Conservation (phyloP, 2,113 vertebrate genomes). For the Sitta europaea region DNA sequence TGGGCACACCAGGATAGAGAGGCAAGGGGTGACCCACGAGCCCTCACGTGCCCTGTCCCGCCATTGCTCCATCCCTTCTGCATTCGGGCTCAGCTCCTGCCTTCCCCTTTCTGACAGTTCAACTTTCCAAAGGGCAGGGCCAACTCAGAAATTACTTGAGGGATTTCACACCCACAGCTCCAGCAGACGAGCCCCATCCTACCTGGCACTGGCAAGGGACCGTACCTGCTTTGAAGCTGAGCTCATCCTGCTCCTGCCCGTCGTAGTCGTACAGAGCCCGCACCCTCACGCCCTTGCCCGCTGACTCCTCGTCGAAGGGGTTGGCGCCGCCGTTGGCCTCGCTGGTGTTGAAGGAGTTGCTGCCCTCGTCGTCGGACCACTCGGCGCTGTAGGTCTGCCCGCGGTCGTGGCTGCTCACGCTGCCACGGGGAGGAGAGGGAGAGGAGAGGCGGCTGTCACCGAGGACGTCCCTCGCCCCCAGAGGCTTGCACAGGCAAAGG, state of each 20-base stretch:
- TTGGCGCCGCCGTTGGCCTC: conserved; percentile 91
- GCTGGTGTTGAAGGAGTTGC: conserved; percentile 80
- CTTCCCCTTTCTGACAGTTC: background rate
- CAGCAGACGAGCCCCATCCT: fast-evolving
- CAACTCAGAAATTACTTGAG: background rate
- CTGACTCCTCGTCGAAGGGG: conserved; percentile 88
- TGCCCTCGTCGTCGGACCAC: conserved; percentile 95
- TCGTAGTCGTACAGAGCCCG: conserved; percentile 96
- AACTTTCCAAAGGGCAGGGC: background rate
- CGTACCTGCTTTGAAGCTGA: conserved; percentile 94
- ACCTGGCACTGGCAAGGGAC: fast-evolving
- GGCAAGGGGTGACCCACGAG: background rate
- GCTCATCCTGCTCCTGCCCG: conserved; percentile 95
- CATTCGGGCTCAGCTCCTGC: background rate
- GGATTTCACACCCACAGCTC: background rate
- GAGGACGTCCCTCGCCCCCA: fast-evolving
- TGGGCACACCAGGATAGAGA: background rate
- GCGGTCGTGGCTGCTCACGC: conserved; percentile 94
- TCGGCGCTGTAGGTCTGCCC: conserved; percentile 89
- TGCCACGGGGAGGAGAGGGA: conserved; percentile 11
- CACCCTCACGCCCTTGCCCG: conserved; percentile 80
- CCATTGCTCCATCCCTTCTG: fast-evolving
- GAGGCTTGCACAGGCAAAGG: fast-evolving
- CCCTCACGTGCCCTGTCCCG: fast-evolving
- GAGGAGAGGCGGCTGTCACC: background rate